Evolutionary conservation across 2,113 vertebrate genomes (phyloP), one percentile per base, ranked within the genome.

Genomic region (Grus americana): DNA sequence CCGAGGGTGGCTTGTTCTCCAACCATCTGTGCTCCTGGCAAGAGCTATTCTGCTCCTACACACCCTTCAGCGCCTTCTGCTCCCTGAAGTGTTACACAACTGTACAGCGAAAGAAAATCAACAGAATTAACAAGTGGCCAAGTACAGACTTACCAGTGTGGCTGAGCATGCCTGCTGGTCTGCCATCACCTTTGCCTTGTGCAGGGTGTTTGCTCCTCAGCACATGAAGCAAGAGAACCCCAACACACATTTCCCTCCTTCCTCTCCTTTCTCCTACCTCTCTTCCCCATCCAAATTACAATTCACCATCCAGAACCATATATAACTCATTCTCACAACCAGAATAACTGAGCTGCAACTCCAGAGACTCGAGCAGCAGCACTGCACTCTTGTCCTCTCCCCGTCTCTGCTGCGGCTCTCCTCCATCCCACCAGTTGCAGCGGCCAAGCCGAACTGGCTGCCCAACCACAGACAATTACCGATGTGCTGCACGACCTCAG

Each of bases 1-100:
- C 66, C 68, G 86, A 95, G 83, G 65, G 76, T 94, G 91, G 88
- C 66, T 91, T 92, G 62, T 66, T 95, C 91, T 92, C 36, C 96
- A 91, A 49, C 86, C 96, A 93, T 95, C 95, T 96, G 96, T 70
- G 86, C 88, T 93, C 83, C 91, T 96, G 93, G 92, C 92, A 95
- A 58, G 26, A 93, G 61, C 72, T 1, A 0, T 52, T 81, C 86
- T 50, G 95, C 80, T 97, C 92, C 92, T 92, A 95, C 94, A 94
- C 86, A 92, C 85, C 93, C 86, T 94, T 54, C 93, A 76, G 81
- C 11, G 3, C 90, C 85, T 95, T 89, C 88, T 96, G 94, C 92
- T 94, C 83, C 86, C 80, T 76, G 15, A 82, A 84, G 78, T 73
- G 88, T 95, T 95, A 96, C 91, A 95, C 97, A 96, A 97, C 91